Evolutionary conservation across 2,888 invertebrate genomes (phyloP).

Genomic region (Seladonia tumulorum): DNA sequence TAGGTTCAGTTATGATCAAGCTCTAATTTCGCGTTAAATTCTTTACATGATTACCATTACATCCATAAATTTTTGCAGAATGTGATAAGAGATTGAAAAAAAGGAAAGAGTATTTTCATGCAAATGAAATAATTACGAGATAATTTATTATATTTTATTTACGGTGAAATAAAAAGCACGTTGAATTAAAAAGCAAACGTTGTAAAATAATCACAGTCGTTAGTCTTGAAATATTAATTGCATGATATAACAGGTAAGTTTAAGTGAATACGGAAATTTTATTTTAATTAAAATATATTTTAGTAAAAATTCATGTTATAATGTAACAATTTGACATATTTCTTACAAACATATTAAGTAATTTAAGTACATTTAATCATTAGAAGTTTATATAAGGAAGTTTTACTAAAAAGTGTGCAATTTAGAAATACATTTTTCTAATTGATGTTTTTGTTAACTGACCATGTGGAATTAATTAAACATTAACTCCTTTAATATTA

Average conservation of each 20-base stretch:
- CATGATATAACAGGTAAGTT: slow-evolving; percentile 11
- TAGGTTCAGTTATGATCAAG: background rate
- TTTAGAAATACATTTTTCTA: slow-evolving; percentile 9
- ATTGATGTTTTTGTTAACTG: slow-evolving; percentile 29
- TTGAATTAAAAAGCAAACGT: background rate
- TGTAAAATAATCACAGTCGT: background rate
- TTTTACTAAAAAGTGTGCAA: slow-evolving; percentile 26
- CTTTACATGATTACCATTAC: background rate
- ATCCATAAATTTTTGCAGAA: background rate
- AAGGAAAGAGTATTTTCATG: background rate
- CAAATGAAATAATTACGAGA: too few relatives aligned
- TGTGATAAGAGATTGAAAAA: background rate
- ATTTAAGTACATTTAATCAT: slow-evolving; percentile 57
- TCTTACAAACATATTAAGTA: slow-evolving; percentile 49
- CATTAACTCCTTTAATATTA: slow-evolving; percentile 11
- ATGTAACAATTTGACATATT: slow-evolving; percentile 58
- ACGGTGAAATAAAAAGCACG: background rate
- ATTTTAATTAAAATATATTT: slow-evolving; percentile 33
- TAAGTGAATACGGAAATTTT: slow-evolving; percentile 27
- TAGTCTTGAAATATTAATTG: background rate
- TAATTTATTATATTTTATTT: background rate
- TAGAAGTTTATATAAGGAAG: slow-evolving; percentile 37
- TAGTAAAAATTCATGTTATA: slow-evolving; percentile 29
- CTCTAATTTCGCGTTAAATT: background rate
- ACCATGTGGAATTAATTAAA: slow-evolving; percentile 1